Evolutionary conservation across 1,140 invertebrate species (phyloP).

Genomic region (Tetragonula clypearis): DNA sequence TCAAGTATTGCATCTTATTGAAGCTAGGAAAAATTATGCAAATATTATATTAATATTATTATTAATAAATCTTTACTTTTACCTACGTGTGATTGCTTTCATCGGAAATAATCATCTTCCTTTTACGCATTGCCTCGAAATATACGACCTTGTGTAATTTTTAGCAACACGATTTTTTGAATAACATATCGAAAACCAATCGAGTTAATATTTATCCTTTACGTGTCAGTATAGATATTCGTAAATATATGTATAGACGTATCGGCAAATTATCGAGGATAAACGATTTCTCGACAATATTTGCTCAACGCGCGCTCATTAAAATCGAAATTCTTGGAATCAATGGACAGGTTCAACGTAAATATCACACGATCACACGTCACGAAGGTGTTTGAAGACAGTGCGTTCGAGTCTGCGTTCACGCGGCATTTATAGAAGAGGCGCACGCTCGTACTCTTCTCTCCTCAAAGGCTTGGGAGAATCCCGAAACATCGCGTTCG

Average conservation of each 20-base stretch:
- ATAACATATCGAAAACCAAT: neutral
- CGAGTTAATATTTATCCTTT: neutral
- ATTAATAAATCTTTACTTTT: neutral
- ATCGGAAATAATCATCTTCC: no score
- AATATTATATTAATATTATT: no score
- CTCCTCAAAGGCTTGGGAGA: constrained; percentile 24
- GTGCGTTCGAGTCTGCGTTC: constrained; percentile 26
- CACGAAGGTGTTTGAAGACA: neutral
- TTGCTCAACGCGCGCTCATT: neutral
- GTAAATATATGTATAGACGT: neutral
- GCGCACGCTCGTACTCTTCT: constrained; percentile 37
- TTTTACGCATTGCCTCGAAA: no score
- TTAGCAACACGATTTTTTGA: no score
- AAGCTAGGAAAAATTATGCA: no score
- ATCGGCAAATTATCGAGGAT: no score
- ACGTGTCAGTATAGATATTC: neutral
- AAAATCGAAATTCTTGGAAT: constrained; percentile 8
- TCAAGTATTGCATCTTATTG: neutral
- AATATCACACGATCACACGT: constrained; percentile 11
- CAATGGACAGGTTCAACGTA: constrained; percentile 20
- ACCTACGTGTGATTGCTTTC: no score
- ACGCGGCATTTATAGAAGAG: constrained; percentile 59
- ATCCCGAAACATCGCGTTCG: constrained; percentile 3
- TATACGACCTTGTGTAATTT: no score
- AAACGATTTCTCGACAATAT: neutral